Evolutionary conservation across 2,113 vertebrate genomes (phyloP).

Genomic region (Clarias batrachus): DNA sequence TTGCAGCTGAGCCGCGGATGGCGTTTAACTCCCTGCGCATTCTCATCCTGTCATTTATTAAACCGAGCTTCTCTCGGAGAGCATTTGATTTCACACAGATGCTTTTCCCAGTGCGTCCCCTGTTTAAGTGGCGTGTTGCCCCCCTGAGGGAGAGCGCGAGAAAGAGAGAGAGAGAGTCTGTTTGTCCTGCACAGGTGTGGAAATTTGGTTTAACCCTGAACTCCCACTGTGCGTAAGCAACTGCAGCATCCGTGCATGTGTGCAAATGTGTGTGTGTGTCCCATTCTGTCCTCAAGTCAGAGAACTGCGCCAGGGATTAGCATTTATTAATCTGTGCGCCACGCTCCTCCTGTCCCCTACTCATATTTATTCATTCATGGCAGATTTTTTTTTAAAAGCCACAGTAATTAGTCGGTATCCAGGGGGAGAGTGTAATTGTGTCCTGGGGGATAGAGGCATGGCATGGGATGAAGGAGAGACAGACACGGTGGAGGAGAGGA

Average conservation of each 20-base stretch:
- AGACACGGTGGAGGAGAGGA: neutral
- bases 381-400: constrained; percentile 68
- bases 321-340: constrained; percentile 67
- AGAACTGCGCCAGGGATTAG: constrained; percentile 61
- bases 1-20: constrained; percentile 19
- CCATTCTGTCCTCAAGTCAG: constrained; percentile 33
- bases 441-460: constrained; percentile 69
- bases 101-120: constrained; percentile 16
- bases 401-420: constrained; percentile 74
- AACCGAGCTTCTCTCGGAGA: constrained; percentile 16
- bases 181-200: constrained; percentile 41
- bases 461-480: constrained; percentile 58
- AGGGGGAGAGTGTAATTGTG: constrained; percentile 76
- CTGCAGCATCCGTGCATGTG: constrained; percentile 6
- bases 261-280: neutral
- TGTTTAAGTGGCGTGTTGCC: constrained; percentile 42
- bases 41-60: constrained; percentile 39
- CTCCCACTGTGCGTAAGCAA: constrained; percentile 15
- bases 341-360: neutral
- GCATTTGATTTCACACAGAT: constrained; percentile 42
- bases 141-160: constrained; percentile 6
- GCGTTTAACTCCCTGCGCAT: constrained; percentile 42
- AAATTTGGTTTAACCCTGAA: constrained; percentile 36
- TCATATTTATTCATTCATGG: constrained; percentile 72
- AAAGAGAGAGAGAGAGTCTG: neutral